Evolutionary conservation across 2,797 vertebrate genomes (phyloP).

Genomic region (Eptatretus atami): DNA sequence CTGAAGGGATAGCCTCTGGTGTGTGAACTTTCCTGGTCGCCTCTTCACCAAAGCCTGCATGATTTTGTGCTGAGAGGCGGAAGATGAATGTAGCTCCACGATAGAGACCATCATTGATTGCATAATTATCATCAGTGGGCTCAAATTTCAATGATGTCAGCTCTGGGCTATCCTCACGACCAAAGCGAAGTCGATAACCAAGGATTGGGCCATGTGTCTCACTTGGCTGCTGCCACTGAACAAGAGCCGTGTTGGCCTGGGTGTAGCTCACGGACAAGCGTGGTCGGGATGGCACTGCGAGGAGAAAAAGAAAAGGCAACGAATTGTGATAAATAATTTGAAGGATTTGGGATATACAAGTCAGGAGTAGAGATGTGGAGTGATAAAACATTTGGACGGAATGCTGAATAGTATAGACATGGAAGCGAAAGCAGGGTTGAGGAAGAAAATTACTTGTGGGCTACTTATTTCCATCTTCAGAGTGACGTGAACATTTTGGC

Average conservation of each 20-base stretch:
- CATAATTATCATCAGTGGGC: constrained; percentile 81
- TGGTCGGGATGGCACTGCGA: constrained; percentile 76
- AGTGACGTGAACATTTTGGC: too few species aligned
- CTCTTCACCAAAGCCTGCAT: constrained; percentile 90
- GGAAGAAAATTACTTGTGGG: too few species aligned
- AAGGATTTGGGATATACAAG: too few species aligned
- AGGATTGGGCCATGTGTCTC: constrained; percentile 53
- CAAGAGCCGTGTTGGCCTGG: constrained; percentile 87
- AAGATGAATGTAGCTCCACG: constrained; percentile 75
- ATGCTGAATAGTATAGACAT: too few species aligned
- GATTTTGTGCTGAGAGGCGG: constrained; percentile 73
- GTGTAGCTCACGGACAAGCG: constrained; percentile 80
- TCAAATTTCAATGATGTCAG: constrained; percentile 68
- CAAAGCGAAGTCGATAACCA: constrained; percentile 71
- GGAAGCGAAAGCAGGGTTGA: too few species aligned
- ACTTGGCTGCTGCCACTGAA: constrained; percentile 80
- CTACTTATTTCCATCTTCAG: too few species aligned
- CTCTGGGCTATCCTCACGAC: constrained; percentile 55
- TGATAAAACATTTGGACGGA: too few species aligned
- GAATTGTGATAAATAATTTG: too few species aligned
- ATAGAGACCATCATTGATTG: constrained; percentile 63
- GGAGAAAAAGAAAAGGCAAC: constrained; percentile 10
- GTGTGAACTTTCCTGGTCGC: constrained; percentile 73
- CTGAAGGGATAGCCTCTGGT: constrained; percentile 53
- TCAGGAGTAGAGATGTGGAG: too few species aligned